phyloP scores from a whole-genome alignment of 2,797 vertebrate species.

The Sciaenops ocellatus region DNA sequence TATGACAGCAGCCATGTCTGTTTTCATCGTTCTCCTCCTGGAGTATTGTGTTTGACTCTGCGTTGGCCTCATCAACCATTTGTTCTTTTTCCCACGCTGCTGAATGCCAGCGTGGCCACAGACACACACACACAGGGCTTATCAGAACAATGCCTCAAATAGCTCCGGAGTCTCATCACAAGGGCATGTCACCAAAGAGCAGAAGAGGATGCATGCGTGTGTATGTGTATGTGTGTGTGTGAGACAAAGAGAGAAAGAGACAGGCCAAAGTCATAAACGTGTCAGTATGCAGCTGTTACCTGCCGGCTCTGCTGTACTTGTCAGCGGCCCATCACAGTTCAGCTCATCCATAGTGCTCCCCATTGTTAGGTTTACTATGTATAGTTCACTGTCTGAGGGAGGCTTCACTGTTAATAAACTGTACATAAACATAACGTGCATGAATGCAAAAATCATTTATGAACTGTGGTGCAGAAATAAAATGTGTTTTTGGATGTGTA shows the following conservation, averaged over 20 bases:
- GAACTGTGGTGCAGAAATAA: background rate
- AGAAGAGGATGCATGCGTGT: constrained; percentile 40
- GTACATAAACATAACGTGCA: constrained; percentile 3
- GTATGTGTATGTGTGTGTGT: constrained; percentile 28
- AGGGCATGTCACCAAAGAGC: constrained; percentile 76
- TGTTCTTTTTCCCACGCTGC: constrained; percentile 90
- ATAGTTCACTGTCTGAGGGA: constrained; percentile 53
- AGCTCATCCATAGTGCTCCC: constrained; percentile 58
- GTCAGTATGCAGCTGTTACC: constrained; percentile 80
- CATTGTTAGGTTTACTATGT: constrained; percentile 73
- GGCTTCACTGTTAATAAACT: constrained; percentile 32
- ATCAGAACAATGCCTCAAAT: constrained; percentile 89
- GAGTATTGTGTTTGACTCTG: constrained; percentile 54
- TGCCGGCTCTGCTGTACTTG: constrained; percentile 77
- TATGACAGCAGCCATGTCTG: constrained; percentile 15
- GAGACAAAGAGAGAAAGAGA: background rate
- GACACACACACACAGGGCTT: constrained; percentile 78
- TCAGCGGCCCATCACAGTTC: constrained; percentile 74
- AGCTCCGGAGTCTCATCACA: constrained; percentile 79
- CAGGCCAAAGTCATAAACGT: constrained; percentile 59
- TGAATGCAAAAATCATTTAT: background rate
- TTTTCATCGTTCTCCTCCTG: constrained; percentile 50
- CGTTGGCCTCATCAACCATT: constrained; percentile 78
- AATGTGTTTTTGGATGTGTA: no score
- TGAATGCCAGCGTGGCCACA: constrained; percentile 71